Evolutionary conservation across 2,888 invertebrate species (phyloP).

Genomic region (Hemaris fuciformis): DNA sequence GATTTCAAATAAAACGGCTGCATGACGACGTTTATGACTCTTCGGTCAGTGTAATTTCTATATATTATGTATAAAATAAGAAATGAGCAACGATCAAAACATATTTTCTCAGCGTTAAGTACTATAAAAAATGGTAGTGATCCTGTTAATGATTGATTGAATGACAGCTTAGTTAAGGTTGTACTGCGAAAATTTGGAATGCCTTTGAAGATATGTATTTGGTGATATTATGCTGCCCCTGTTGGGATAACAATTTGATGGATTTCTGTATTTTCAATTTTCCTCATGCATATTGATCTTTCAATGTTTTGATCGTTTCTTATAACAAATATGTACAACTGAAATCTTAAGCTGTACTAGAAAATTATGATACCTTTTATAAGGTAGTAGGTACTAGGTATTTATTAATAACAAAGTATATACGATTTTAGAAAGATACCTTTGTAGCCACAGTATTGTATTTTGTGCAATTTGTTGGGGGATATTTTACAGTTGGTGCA

Average conservation of each 20-base stretch:
- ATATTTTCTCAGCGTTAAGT: conserved; percentile 8
- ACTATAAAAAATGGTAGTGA: background rate
- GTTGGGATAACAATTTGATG: background rate
- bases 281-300: too few species aligned
- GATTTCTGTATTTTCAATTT: too few species aligned
- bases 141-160: background rate
- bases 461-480: too few species aligned
- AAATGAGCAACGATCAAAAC: conserved; percentile 43
- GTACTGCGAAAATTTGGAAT: background rate
- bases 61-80: conserved; percentile 32
- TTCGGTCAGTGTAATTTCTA: conserved; percentile 30
- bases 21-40: conserved; percentile 47
- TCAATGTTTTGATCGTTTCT: conserved; percentile 41
- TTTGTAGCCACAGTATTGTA: too few species aligned
- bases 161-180: too few species aligned
- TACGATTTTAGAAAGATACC: too few species aligned
- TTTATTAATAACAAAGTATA: too few species aligned
- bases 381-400: background rate
- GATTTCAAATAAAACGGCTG: conserved; percentile 51
- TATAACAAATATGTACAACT: conserved; percentile 12
- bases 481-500: too few species aligned
- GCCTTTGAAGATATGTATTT: too few species aligned
- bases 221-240: too few species aligned
- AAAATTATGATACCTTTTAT: background rate
- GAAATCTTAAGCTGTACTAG: background rate